phyloP scores from a whole-genome alignment of 1,140 invertebrate species.

The Notospermus geniculatus region DNA sequence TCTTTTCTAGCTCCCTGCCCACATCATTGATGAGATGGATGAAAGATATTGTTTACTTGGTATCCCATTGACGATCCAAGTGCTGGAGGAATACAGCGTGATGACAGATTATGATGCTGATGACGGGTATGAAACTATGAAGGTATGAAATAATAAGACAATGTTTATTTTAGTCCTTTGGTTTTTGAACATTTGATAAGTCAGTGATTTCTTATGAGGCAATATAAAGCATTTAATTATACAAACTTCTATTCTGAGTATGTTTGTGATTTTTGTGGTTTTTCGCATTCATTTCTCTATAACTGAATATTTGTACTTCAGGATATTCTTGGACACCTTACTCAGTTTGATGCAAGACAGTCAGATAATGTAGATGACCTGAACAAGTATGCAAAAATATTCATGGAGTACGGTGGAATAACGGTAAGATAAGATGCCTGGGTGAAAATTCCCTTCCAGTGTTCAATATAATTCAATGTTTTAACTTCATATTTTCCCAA shows the following conservation, averaged over 20 bases:
- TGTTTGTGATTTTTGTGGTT: neutral
- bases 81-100: conserved; percentile 36
- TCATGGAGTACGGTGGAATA: conserved; percentile 45
- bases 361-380: conserved; percentile 44
- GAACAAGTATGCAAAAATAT: conserved; percentile 45
- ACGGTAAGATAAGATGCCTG: conserved; percentile 32
- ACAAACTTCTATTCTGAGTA: neutral
- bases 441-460: no score
- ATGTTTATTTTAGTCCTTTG: neutral
- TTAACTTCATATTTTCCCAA: no score
- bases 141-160: conserved; percentile 22
- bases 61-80: conserved; percentile 25
- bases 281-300: neutral
- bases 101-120: conserved; percentile 34
- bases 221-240: neutral
- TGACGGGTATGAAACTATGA: conserved; percentile 35
- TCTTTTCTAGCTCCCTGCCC: conserved; percentile 32
- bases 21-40: conserved; percentile 33
- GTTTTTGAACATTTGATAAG: conserved; percentile 13
- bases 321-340: conserved; percentile 40
- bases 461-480: no score
- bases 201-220: conserved; percentile 5
- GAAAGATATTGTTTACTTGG: conserved; percentile 28
- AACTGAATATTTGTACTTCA: conserved; percentile 20
- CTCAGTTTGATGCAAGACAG: conserved; percentile 48